These are phyloP conservation scores for Dreissena polymorpha DNA, from an alignment of 1,140 invertebrate genomes.

Conservation along the genomic window DNA sequence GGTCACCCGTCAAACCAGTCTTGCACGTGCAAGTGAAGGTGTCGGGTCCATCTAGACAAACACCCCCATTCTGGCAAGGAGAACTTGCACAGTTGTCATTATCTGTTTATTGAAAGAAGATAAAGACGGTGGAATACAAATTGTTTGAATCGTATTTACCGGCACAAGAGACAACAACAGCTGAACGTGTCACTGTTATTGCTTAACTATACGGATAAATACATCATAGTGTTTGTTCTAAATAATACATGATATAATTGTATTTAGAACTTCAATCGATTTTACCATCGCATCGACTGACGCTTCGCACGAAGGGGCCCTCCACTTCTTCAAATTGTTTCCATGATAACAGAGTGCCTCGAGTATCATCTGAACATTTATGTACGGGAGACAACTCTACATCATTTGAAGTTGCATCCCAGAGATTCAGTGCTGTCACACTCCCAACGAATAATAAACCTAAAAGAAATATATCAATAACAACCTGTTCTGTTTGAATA, in stretches of 20 bases:
- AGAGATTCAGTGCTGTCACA: not conserved
- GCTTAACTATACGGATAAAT: no score
- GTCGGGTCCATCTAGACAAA: conserved; percentile 90
- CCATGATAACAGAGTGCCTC: not conserved
- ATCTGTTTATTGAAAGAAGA: conserved; percentile 81
- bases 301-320: not conserved
- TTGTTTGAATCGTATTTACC: no score
- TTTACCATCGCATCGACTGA: conserved; percentile 6
- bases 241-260: no score
- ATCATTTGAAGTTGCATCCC: not conserved
- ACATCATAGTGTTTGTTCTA: no score
- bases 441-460: not conserved
- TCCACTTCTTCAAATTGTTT: conserved; percentile 1
- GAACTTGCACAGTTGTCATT: conserved; percentile 92
- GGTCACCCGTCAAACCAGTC: conserved; percentile 94
- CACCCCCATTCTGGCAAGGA: conserved; percentile 94
- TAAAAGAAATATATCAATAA: not conserved
- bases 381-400: not conserved
- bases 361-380: not conserved
- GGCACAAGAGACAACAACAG: no score
- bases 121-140: no score
- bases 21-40: conserved; percentile 79
- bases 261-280: not conserved
- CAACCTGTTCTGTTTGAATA: no score
- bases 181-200: no score